These are phyloP conservation scores for Eledone cirrhosa DNA, from an alignment of 2,888 invertebrate species.

Conservation along the genomic window DNA sequence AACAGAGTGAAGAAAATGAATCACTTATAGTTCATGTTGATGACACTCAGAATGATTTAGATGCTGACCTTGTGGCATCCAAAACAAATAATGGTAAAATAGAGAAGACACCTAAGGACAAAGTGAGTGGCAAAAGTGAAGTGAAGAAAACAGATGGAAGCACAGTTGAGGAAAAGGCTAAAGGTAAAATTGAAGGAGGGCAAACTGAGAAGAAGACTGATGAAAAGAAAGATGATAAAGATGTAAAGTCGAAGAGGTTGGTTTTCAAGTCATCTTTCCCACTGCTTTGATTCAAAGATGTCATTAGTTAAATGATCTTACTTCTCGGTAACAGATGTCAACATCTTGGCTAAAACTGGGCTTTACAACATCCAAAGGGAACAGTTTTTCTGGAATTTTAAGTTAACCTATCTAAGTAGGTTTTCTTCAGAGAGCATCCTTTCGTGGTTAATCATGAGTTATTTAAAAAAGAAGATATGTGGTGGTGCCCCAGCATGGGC, in stretches of 20 bases:
- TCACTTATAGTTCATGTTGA: conserved; percentile 67
- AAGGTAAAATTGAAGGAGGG: conserved; percentile 30
- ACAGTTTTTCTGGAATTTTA: too few relatives aligned
- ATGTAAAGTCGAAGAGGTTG: conserved; percentile 50
- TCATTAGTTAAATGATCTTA: conserved; percentile 23
- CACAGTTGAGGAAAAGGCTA: conserved; percentile 14
- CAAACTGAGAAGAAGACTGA: conserved; percentile 40
- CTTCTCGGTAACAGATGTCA: conserved; percentile 15
- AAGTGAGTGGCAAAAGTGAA: conserved; percentile 38
- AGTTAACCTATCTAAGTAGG: too few relatives aligned
- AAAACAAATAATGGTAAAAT: background rate
- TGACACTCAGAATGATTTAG: conserved; percentile 65
- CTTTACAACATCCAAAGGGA: too few relatives aligned
- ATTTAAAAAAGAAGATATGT: too few relatives aligned
- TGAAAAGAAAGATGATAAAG: conserved; percentile 51
- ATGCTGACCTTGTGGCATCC: conserved; percentile 59
- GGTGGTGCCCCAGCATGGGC: too few relatives aligned
- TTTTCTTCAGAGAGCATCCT: too few relatives aligned
- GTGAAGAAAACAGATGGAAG: conserved; percentile 28
- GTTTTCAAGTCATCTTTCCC: conserved; percentile 36
- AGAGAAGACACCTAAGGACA: conserved; percentile 30
- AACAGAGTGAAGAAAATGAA: conserved; percentile 53
- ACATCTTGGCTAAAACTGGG: too few relatives aligned
- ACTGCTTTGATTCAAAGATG: conserved; percentile 27
- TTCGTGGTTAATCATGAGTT: too few relatives aligned